Percentiles rank a stretch among this genome's conserved stretches.
These are phyloP conservation scores for Drosophila parvula DNA, from an alignment of 1,140 invertebrate species.

Conservation along the genomic window DNA sequence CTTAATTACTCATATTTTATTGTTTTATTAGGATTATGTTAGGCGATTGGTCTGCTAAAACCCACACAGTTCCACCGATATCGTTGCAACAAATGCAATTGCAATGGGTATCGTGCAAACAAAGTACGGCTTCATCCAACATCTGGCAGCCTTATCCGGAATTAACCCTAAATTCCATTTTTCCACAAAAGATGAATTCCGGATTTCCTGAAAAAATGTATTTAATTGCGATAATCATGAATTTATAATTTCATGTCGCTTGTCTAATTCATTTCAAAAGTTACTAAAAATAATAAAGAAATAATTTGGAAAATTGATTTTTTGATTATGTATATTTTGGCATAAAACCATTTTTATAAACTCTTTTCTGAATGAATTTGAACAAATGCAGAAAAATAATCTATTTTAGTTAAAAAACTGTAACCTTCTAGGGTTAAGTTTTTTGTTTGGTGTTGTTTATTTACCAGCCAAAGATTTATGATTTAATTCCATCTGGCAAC, in stretches of 20 bases:
- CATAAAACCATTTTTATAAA: no score
- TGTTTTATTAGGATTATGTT: constrained; percentile 14
- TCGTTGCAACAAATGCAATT: neutral
- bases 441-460: neutral
- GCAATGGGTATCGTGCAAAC: neutral
- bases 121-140: constrained; percentile 2
- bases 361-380: neutral
- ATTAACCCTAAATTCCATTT: constrained; percentile 24
- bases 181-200: neutral
- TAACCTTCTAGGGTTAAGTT: constrained; percentile 20
- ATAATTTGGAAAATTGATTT: no score
- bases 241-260: no score
- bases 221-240: no score
- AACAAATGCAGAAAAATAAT: no score
- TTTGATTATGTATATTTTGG: no score
- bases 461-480: constrained; percentile 7
- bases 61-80: neutral
- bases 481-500: constrained; percentile 43
- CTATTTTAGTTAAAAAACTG: neutral
- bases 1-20: constrained; percentile 7
- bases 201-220: no score
- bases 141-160: constrained; percentile 18
- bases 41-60: neutral
- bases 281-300: no score
- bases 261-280: no score